Conservation (phyloP, 2,113 vertebrate species). For the Pongo abelii region DNA sequence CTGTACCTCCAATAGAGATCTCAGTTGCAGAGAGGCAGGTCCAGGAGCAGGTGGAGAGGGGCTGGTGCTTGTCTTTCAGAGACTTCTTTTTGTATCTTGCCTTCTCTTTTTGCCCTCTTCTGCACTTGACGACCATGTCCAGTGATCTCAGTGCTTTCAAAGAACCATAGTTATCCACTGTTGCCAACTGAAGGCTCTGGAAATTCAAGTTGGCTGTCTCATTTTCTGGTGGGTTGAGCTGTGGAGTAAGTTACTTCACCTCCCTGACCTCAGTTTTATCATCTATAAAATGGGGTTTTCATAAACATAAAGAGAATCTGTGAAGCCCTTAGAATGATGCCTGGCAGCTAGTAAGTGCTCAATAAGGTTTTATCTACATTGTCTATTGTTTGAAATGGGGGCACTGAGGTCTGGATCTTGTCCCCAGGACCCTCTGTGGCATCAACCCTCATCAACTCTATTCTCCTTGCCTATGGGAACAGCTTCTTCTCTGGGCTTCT, state of each 20-base stretch:
- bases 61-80: neutral
- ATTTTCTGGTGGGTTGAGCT: neutral
- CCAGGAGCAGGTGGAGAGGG: neutral
- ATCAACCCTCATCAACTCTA: neutral
- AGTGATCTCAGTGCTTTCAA: neutral
- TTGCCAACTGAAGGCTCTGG: neutral
- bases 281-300: neutral
- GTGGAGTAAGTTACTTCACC: neutral
- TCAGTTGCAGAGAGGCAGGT: neutral
- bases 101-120: neutral
- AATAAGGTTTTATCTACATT: neutral
- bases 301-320: neutral
- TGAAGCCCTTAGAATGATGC: too few relatives aligned
- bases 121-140: accelerated
- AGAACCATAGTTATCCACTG: neutral
- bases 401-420: neutral
- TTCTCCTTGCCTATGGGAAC: neutral
- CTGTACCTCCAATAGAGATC: neutral
- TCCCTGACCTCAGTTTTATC: neutral
- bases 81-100: neutral
- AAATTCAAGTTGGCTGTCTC: neutral
- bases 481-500: neutral
- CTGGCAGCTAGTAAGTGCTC: neutral
- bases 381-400: neutral
- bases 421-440: neutral